Percentiles rank a stretch among this genome's conserved stretches.
Conservation (phyloP, 2,113 vertebrate genomes). For the Lophius piscatorius region DNA sequence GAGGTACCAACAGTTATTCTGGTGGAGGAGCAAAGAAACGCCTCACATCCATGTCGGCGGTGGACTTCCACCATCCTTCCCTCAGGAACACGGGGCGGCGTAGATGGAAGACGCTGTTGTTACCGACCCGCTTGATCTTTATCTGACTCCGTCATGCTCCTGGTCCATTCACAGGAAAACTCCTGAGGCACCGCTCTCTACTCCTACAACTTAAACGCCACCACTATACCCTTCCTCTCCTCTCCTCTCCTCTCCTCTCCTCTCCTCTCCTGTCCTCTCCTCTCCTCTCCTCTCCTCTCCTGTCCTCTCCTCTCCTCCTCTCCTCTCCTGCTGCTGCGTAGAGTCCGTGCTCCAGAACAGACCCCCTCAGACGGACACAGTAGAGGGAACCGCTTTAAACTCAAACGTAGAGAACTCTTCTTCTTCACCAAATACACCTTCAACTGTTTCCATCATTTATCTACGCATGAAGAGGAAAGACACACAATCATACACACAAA, state of each 20-base stretch:
- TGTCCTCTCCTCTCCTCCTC: conserved; percentile 21
- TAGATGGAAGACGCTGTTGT: conserved; percentile 50
- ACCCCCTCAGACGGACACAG: conserved; percentile 48
- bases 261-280: conserved; percentile 10
- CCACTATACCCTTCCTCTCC: conserved; percentile 26
- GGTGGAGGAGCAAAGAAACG: conserved; percentile 44
- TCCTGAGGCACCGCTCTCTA: conserved; percentile 35
- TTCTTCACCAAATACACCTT: conserved; percentile 65
- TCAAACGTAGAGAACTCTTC: conserved; percentile 48
- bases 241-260: conserved; percentile 25
- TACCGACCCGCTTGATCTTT: conserved; percentile 42
- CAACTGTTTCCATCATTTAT: conserved; percentile 71
- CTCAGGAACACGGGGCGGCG: conserved; percentile 1
- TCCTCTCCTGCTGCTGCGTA: conserved; percentile 17
- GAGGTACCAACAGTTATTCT: conserved; percentile 34
- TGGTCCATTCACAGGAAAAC: conserved; percentile 41
- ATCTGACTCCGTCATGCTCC: conserved; percentile 37
- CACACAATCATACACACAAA: conserved; percentile 42
- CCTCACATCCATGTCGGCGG: conserved; percentile 32
- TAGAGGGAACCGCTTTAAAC: conserved; percentile 61
- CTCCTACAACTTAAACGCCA: conserved; percentile 32
- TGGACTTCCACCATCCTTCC: conserved; percentile 40
- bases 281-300: conserved; percentile 23
- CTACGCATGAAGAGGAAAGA: conserved; percentile 54
- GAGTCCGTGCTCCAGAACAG: conserved; percentile 24